Conservation (phyloP, 1,140 invertebrate genomes). For the Halesus radiatus region DNA sequence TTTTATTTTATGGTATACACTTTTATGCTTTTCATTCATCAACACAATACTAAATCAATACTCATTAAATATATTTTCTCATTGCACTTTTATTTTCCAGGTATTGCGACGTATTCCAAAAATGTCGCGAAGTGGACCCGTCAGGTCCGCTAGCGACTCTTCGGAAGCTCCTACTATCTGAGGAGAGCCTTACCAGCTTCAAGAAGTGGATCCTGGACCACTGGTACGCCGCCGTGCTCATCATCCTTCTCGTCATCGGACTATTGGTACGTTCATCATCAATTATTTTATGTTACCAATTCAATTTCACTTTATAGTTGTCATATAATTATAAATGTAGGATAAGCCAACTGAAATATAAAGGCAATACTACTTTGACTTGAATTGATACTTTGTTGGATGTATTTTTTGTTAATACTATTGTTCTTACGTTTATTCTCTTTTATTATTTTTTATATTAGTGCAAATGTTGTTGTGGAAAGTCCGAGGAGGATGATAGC, state of each 20-base stretch:
- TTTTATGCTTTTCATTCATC: no score
- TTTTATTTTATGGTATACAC: no score
- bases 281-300: no score
- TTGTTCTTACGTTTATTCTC: slow-evolving; percentile 26
- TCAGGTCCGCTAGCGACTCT: slow-evolving; percentile 94
- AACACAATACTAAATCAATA: no score
- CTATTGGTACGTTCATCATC: slow-evolving; percentile 77
- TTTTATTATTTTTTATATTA: slow-evolving; percentile 29
- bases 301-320: no score
- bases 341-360: no score
- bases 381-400: no score
- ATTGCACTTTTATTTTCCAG: slow-evolving; percentile 58
- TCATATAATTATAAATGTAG: no score
- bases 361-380: no score
- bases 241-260: slow-evolving; percentile 80
- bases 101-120: slow-evolving; percentile 99
- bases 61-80: no score
- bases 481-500: slow-evolving; percentile 41
- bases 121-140: slow-evolving; percentile 95
- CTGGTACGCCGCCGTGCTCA: slow-evolving; percentile 72
- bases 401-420: slow-evolving; percentile 36
- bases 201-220: slow-evolving; percentile 75
- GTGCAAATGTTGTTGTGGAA: slow-evolving; percentile 37
- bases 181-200: slow-evolving; percentile 88
- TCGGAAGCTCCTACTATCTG: slow-evolving; percentile 87